Evolutionary conservation across 2,797 vertebrate genomes (phyloP).

Genomic region (Sphenopsis melanotis): DNA sequence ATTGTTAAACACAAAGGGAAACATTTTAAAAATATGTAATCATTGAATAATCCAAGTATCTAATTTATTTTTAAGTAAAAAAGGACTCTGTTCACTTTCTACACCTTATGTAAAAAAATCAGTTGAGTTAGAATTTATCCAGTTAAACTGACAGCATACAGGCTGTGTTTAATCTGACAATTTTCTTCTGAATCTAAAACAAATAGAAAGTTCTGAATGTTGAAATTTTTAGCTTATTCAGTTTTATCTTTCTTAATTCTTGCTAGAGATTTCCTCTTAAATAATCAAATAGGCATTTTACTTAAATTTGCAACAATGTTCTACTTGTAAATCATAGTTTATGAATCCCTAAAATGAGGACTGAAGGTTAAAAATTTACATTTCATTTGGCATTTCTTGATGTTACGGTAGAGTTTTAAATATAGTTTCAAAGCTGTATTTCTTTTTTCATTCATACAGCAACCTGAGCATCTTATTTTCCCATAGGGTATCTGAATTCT

Average conservation of each 20-base stretch:
- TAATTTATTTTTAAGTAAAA: neutral
- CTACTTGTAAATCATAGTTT: neutral
- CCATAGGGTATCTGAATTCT: neutral
- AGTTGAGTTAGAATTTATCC: neutral
- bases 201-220: neutral
- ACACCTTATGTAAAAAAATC: neutral
- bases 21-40: neutral
- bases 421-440: neutral
- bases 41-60: neutral
- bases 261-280: neutral
- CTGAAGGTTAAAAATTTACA: neutral
- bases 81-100: neutral
- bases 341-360: neutral
- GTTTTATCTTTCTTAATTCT: neutral
- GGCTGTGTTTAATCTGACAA: neutral
- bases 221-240: neutral
- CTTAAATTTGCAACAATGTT: neutral
- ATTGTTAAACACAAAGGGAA: neutral
- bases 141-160: neutral
- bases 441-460: neutral
- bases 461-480: neutral
- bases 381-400: neutral
- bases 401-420: neutral
- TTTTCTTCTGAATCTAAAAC: neutral
- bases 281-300: neutral